Base-by-base conservation (phyloP, 2,888 invertebrate genomes). In the Eupsilia transversa region DNA sequence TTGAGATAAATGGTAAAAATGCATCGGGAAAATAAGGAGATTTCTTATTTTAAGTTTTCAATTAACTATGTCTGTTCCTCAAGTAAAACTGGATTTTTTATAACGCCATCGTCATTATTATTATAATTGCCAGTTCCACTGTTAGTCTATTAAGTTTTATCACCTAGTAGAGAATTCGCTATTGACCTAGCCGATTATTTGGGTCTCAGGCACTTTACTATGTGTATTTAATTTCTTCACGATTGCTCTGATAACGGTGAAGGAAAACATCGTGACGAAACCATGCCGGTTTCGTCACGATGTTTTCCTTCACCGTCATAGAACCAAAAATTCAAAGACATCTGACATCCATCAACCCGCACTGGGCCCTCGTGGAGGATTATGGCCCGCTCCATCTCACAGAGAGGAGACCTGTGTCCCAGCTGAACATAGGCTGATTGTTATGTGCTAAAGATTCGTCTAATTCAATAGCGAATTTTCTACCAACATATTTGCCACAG, bases 1-100 rank as follows among this genome's bases (percentile, higher is more conserved):
- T 46, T 77, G 77, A 81, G 81, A 69, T 72, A 38, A 52, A 49
- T 27, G 9, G 6, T 38, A 52, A 41, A 43, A 23, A 57, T 1
- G 0, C 6, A 35, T 35, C 6, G 5, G 2, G 2, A 30, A 41
- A 46, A 70, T 57, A 33, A 61, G n/a, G 9, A 61, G 46, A 33
- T 54, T 76, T 38, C 6, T 46, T n/a, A 38, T 46, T 54, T 70
- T 67, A 38, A 38, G 43, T 66, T 54, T 35, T 54, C 30, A 54
- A 30, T 14, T 30, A n/a, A 38, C 68, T 57, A 12, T 33, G 30
- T 38, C 35, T 54, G 38, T 67, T 67, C 30, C 35, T 75, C n/a
- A 67, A 41, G 7, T 17, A 27, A 46, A 46, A 46, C 5, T 38
- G 33, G n/a, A 9, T 3, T 35, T 64, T 65, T 56, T 56, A 46